Conservation (phyloP, 2,888 invertebrate genomes). For the Epistrophe eligans region DNA sequence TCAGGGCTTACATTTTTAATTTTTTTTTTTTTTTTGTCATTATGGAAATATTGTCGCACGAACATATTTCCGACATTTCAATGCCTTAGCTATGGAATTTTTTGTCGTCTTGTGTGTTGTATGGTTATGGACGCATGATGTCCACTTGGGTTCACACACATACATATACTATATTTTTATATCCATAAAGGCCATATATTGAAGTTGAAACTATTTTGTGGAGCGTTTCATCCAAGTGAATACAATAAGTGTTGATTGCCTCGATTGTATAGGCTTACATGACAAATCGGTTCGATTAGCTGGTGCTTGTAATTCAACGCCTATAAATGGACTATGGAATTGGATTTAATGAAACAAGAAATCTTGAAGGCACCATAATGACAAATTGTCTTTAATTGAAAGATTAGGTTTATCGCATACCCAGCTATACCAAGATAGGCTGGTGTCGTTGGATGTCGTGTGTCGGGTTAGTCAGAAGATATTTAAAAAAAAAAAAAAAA, state of each 20-base stretch:
- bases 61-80: slow-evolving; percentile 24
- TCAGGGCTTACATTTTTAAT: slow-evolving; percentile 9
- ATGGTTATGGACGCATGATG: neutral
- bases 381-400: slow-evolving; percentile 84
- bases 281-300: slow-evolving; percentile 84
- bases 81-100: slow-evolving; percentile 26
- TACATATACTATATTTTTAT: neutral
- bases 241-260: slow-evolving; percentile 83
- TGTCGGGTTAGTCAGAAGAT: neutral
- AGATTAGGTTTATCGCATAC: slow-evolving; percentile 81
- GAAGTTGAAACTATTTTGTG: slow-evolving; percentile 40
- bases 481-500: neutral
- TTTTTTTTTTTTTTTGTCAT: slow-evolving; percentile 38
- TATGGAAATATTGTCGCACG: slow-evolving; percentile 37
- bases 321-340: slow-evolving; percentile 84
- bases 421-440: neutral
- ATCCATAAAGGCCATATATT: slow-evolving; percentile 7
- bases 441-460: neutral
- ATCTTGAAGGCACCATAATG: slow-evolving; percentile 78
- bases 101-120: neutral
- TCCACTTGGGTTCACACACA: neutral
- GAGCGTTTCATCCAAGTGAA: slow-evolving; percentile 34
- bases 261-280: slow-evolving; percentile 77
- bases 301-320: slow-evolving; percentile 84
- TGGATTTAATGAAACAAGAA: slow-evolving; percentile 77